A percentile compares a stretch with the other conserved stretches of the same genome.
Evolutionary conservation across 2,888 invertebrate genomes (phyloP).

Genomic region (Fragum sueziense): DNA sequence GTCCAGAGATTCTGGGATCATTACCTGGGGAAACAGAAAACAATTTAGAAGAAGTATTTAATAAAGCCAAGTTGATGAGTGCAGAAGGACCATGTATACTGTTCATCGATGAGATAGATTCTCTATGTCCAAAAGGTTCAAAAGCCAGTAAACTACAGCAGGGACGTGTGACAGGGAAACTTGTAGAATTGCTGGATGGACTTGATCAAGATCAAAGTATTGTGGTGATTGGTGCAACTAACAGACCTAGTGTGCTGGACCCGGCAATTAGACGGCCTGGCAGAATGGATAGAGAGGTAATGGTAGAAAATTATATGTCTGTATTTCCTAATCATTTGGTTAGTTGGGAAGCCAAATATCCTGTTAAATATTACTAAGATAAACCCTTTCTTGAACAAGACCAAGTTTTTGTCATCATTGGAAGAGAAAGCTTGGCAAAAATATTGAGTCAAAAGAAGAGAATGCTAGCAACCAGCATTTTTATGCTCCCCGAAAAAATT

Average conservation of each 20-base stretch:
- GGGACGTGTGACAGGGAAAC: constrained; percentile 83
- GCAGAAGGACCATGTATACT: constrained; percentile 81
- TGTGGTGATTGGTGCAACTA: constrained; percentile 85
- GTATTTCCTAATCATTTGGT: too few relatives aligned
- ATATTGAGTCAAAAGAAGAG: too few relatives aligned
- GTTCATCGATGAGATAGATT: constrained; percentile 82
- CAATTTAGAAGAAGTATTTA: constrained; percentile 83
- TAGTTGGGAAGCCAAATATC: too few relatives aligned
- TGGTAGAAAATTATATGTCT: too few relatives aligned
- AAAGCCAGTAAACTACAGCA: constrained; percentile 74
- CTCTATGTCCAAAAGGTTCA: constrained; percentile 73
- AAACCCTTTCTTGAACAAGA: too few relatives aligned
- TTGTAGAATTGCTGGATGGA: constrained; percentile 84
- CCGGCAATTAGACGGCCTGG: constrained; percentile 84
- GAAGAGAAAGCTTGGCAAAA: too few relatives aligned
- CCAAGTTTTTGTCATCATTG: too few relatives aligned
- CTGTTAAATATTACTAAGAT: too few relatives aligned
- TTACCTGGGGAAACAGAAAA: constrained; percentile 85
- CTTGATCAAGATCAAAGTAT: constrained; percentile 81
- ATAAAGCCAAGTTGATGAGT: constrained; percentile 81
- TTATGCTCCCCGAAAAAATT: too few relatives aligned
- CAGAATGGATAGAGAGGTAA: constrained; percentile 85
- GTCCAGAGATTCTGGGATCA: constrained; percentile 83
- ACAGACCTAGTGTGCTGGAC: constrained; percentile 83
- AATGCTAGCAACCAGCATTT: too few relatives aligned